Evolutionary conservation across 1,140 invertebrate species (phyloP).

Genomic region (Frieseomelitta varia): DNA sequence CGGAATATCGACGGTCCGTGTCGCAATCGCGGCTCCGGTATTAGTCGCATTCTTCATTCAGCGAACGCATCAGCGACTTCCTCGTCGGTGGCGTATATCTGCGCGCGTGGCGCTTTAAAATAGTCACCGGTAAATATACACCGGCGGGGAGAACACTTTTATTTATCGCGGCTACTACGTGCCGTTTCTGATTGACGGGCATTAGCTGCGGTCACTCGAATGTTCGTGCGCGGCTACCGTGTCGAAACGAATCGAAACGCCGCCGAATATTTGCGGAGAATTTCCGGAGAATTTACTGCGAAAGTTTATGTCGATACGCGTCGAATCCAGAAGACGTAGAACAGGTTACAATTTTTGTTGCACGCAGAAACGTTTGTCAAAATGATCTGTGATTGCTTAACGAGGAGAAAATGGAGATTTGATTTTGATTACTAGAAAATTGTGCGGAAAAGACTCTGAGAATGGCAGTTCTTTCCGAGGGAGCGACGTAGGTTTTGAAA

Average conservation of each 20-base stretch:
- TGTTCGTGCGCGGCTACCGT: conserved; percentile 2
- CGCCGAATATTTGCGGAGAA: conserved; percentile 41
- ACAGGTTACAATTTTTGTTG: not conserved
- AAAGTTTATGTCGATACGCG: not conserved
- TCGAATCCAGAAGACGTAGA: not conserved
- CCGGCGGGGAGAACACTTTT: conserved; percentile 42
- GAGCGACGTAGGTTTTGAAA: not conserved
- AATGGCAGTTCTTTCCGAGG: not conserved
- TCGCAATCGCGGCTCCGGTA: conserved; percentile 40
- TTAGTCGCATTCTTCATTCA: conserved; percentile 55
- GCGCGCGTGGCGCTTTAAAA: conserved; percentile 53
- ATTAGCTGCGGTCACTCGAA: conserved; percentile 38
- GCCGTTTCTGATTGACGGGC: conserved; percentile 44
- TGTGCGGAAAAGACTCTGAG: not conserved
- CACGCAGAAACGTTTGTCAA: not conserved
- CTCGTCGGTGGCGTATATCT: conserved; percentile 33
- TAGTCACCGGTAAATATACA: conserved; percentile 57
- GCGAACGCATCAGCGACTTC: conserved; percentile 34
- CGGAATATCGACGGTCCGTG: conserved; percentile 14
- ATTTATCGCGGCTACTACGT: conserved; percentile 44
- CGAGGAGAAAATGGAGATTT: not conserved
- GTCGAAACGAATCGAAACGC: conserved; percentile 40
- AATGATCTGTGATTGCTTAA: not conserved
- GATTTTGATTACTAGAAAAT: not conserved
- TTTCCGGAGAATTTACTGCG: not conserved